Conservation (phyloP, 2,888 invertebrate genomes). For the Danaus chrysippus region DNA sequence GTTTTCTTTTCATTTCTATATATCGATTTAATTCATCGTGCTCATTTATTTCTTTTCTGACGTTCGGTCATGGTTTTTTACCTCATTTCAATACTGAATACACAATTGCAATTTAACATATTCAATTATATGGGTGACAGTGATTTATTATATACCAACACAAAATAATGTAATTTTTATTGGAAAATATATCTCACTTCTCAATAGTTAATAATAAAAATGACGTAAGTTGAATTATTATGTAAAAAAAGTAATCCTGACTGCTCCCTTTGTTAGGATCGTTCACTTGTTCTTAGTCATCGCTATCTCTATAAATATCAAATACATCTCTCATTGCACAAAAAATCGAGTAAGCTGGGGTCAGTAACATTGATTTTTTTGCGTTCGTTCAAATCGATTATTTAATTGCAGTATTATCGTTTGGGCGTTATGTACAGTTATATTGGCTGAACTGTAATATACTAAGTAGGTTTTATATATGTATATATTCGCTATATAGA, state of each 20-base stretch:
- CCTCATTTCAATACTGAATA: not conserved
- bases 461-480: too few relatives aligned
- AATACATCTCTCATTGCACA: constrained; percentile 33
- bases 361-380: constrained; percentile 27
- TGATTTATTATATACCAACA: not conserved
- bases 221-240: constrained; percentile 30
- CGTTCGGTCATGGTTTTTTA: constrained; percentile 16
- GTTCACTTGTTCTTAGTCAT: constrained; percentile 36
- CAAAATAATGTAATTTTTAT: too few relatives aligned
- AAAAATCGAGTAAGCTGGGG: constrained; percentile 33
- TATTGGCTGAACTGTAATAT: too few relatives aligned
- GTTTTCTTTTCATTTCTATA: too few relatives aligned
- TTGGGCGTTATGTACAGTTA: too few relatives aligned
- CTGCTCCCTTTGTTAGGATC: constrained; percentile 32
- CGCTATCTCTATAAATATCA: constrained; percentile 37
- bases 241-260: constrained; percentile 22
- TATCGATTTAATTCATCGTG: too few relatives aligned
- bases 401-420: too few relatives aligned
- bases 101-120: not conserved
- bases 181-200: not conserved
- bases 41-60: constrained; percentile 11
- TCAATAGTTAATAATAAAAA: constrained; percentile 24
- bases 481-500: too few relatives aligned
- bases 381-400: not conserved
- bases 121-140: not conserved